phyloP scores from a whole-genome alignment of 1,140 invertebrate species.

The Nomia melanderi region DNA sequence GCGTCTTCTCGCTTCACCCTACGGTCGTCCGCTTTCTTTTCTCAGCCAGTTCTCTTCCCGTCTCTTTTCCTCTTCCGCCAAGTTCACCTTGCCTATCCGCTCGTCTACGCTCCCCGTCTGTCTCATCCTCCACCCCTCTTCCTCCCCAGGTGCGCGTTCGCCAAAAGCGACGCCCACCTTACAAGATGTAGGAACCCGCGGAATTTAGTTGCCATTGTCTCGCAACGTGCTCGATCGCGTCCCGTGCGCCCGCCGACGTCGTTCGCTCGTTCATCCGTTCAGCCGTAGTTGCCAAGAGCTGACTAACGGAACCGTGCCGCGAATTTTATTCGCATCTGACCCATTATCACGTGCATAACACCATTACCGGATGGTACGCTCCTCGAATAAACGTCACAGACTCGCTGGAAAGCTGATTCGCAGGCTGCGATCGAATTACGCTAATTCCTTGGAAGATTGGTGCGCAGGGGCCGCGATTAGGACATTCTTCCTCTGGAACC shows the following conservation, averaged over 20 bases:
- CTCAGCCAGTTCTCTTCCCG: neutral
- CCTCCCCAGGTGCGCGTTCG: constrained; percentile 13
- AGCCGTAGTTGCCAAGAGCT: constrained; percentile 72
- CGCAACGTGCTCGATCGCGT: constrained; percentile 73
- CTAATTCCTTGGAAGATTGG: neutral
- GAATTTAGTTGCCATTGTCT: constrained; percentile 79
- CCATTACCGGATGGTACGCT: neutral
- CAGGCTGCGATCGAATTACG: neutral
- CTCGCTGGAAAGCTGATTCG: neutral
- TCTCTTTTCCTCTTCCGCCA: neutral
- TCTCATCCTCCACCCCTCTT: constrained; percentile 12
- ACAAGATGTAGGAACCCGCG: constrained; percentile 63
- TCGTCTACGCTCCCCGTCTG: constrained; percentile 7
- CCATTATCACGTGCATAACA: constrained; percentile 39
- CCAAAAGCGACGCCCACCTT: constrained; percentile 51
- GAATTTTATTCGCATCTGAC: constrained; percentile 74
- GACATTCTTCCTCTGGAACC: neutral
- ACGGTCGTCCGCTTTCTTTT: constrained; percentile 34
- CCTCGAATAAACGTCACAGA: neutral
- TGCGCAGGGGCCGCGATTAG: neutral
- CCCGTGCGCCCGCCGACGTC: constrained; percentile 20
- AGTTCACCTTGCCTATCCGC: constrained; percentile 1
- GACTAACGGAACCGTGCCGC: constrained; percentile 74
- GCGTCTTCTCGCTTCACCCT: constrained; percentile 33
- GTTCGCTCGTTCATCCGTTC: constrained; percentile 45